Evolutionary conservation across 2,113 vertebrate genomes (phyloP).

Genomic region (Spea multiplicata): DNA sequence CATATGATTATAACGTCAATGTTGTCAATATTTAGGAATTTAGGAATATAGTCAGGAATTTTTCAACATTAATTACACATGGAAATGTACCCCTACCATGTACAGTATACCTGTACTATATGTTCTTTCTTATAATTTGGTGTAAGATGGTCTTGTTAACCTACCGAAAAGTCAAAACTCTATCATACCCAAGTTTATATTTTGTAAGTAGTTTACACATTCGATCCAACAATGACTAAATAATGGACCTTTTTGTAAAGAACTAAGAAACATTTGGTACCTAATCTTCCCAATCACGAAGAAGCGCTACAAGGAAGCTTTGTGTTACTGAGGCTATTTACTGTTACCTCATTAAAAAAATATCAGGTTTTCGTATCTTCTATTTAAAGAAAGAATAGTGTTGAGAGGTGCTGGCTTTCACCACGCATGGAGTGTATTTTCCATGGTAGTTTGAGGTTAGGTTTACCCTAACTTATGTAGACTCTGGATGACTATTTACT

Average conservation of each 20-base stretch:
- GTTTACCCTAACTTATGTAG: constrained; percentile 34
- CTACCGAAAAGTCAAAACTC: background rate
- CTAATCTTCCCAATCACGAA: constrained; percentile 8
- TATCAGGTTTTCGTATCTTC: constrained; percentile 52
- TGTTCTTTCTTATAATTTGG: too few species aligned
- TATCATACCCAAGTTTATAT: background rate
- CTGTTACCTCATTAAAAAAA: constrained; percentile 33
- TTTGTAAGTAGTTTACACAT: background rate
- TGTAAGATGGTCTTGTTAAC: background rate
- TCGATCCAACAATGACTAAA: constrained; percentile 21
- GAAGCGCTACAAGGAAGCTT: constrained; percentile 25
- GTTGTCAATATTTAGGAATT: too few species aligned
- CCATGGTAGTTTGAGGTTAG: constrained; percentile 21
- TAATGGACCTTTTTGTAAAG: constrained; percentile 23
- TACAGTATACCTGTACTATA: too few species aligned
- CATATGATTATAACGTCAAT: too few species aligned
- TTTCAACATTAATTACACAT: too few species aligned
- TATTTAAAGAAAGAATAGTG: constrained; percentile 48
- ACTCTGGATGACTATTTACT: constrained; percentile 15
- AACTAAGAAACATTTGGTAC: background rate
- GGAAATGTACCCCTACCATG: too few species aligned
- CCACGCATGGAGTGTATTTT: constrained; percentile 38
- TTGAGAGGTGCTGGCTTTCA: constrained; percentile 34
- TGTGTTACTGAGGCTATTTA: constrained; percentile 35
- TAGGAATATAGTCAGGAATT: too few species aligned